Evolutionary conservation across 2,797 vertebrate species (phyloP).

Genomic region (Diglossa cyanea): DNA sequence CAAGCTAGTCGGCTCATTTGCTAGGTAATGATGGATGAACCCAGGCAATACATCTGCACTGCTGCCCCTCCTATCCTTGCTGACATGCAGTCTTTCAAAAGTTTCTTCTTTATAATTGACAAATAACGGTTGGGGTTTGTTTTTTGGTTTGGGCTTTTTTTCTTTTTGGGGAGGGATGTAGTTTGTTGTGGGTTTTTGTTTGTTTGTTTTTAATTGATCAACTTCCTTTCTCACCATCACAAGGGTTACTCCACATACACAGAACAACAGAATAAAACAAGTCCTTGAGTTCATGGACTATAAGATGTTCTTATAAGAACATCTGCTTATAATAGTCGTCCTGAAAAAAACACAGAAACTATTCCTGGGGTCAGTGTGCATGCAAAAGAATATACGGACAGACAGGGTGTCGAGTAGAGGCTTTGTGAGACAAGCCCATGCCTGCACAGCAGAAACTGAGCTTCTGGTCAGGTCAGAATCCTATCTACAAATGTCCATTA

Average conservation of each 20-base stretch:
- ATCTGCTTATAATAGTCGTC: not conserved
- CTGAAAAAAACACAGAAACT: not conserved
- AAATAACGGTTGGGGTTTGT: not conserved
- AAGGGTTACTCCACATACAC: not conserved
- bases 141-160: not conserved
- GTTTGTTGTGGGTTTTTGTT: not conserved
- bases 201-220: not conserved
- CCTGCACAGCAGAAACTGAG: not conserved
- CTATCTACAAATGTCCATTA: slow-evolving; percentile 31
- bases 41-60: slow-evolving; percentile 1
- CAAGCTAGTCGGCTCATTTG: slow-evolving; percentile 45
- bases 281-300: not conserved
- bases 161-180: not conserved
- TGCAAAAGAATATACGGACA: not conserved
- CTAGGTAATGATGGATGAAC: slow-evolving; percentile 34
- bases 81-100: not conserved
- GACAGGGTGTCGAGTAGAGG: not conserved
- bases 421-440: not conserved
- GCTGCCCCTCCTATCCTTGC: slow-evolving; percentile 1
- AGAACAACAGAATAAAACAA: not conserved
- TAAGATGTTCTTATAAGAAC: not conserved
- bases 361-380: not conserved
- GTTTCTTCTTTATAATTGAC: not conserved
- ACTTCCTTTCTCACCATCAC: not conserved
- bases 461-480: not conserved